Percentiles rank a stretch among this genome's conserved stretches.
Evolutionary conservation across 2,797 vertebrate genomes (phyloP).

Genomic region (Australoheros facetus): DNA sequence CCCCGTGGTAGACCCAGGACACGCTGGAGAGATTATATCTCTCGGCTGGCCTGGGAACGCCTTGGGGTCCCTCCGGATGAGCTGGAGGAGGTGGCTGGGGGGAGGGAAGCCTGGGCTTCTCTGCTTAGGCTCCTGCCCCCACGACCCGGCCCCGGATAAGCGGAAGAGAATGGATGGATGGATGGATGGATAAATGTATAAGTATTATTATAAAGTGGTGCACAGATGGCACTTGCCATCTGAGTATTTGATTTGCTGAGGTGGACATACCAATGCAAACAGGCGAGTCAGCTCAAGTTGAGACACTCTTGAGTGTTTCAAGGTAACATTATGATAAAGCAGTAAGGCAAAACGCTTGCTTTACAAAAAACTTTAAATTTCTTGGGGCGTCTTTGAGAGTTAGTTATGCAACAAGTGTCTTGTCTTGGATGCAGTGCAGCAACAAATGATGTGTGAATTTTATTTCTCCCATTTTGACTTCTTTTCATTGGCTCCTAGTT

Average conservation of each 20-base stretch:
- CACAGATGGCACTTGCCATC: not conserved
- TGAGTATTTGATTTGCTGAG: not conserved
- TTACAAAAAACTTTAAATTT: constrained; percentile 8
- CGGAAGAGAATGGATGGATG: too few relatives aligned
- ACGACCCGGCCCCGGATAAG: too few relatives aligned
- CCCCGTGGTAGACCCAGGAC: too few relatives aligned
- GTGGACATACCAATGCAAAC: not conserved
- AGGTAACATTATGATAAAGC: not conserved
- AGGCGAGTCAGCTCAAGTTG: not conserved
- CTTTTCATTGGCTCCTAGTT: too few relatives aligned
- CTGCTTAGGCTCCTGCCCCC: too few relatives aligned
- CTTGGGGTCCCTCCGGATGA: too few relatives aligned
- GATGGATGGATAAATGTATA: not conserved
- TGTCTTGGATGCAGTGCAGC: not conserved
- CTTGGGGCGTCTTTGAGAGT: not conserved
- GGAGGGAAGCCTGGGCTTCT: too few relatives aligned
- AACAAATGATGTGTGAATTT: not conserved
- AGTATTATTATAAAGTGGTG: not conserved
- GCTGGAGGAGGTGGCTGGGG: too few relatives aligned
- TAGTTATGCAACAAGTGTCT: not conserved
- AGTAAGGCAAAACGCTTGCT: not conserved
- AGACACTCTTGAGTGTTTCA: not conserved
- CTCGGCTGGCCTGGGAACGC: too few relatives aligned
- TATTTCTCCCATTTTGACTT: too few relatives aligned
- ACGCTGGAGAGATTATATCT: too few relatives aligned